Evolutionary conservation across 2,888 invertebrate species (phyloP).

Genomic region (Cephonodes hylas): DNA sequence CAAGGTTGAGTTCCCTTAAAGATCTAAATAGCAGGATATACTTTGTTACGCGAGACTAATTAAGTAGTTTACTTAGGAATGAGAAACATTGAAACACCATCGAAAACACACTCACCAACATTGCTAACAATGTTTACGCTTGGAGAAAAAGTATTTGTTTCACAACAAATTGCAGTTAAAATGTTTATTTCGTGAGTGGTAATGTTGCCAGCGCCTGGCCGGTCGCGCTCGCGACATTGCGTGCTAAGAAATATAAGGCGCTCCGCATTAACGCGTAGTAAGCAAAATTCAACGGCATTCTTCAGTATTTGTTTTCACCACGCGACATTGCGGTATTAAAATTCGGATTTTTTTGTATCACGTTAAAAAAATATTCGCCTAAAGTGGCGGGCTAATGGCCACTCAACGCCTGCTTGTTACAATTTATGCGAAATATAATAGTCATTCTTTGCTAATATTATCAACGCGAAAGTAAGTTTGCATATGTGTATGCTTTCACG

Average conservation of each 20-base stretch:
- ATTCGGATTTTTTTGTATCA: background rate
- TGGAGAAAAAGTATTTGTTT: too few species aligned
- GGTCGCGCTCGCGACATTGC: conserved; percentile 18
- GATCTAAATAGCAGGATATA: too few species aligned
- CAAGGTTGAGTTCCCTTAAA: too few species aligned
- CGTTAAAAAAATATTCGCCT: background rate
- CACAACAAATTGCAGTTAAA: too few species aligned
- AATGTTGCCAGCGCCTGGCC: conserved; percentile 7
- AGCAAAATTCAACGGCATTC: conserved; percentile 14
- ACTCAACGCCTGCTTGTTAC: background rate
- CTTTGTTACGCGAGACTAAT: too few species aligned
- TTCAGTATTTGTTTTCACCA: conserved; percentile 10
- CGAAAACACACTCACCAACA: too few species aligned
- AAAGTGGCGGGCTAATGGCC: background rate
- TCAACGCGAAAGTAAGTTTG: too few species aligned
- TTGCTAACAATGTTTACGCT: too few species aligned
- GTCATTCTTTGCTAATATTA: background rate
- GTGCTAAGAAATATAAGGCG: conserved; percentile 24
- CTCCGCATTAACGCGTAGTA: conserved; percentile 14
- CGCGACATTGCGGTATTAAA: conserved; percentile 1
- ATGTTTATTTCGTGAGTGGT: background rate
- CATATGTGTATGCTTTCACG: too few species aligned
- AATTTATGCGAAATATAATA: background rate
- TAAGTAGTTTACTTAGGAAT: too few species aligned
- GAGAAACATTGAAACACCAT: too few species aligned